These are phyloP conservation scores for Harpalus rufipes DNA, from an alignment of 2,888 invertebrate genomes.

Conservation along the genomic window DNA sequence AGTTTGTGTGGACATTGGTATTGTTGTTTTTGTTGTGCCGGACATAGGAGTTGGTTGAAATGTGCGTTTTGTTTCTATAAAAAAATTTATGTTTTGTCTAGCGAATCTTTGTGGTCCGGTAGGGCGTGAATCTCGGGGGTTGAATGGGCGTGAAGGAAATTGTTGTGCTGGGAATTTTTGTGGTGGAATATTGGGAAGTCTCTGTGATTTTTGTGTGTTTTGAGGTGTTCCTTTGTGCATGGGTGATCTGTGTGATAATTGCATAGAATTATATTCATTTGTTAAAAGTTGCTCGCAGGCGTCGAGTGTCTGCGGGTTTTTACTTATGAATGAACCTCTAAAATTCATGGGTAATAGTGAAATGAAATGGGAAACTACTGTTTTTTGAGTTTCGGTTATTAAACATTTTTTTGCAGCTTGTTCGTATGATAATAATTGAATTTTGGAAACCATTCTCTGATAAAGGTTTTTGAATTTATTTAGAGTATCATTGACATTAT, in stretches of 20 bases:
- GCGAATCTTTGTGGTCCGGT: not conserved
- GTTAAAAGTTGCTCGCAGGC: conserved; percentile 13
- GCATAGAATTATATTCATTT: not conserved
- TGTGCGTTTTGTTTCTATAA: conserved; percentile 15
- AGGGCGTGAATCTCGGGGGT: not conserved
- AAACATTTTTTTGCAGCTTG: not conserved
- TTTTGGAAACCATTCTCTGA: conserved; percentile 1
- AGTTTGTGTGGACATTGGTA: conserved; percentile 20
- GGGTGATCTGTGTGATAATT: too few relatives aligned
- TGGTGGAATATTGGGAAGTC: not conserved
- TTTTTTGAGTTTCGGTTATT: too few relatives aligned
- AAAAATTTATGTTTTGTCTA: not conserved
- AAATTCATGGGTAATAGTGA: conserved; percentile 10
- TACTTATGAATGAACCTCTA: conserved; percentile 13
- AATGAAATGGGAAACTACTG: not conserved
- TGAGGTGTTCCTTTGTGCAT: not conserved
- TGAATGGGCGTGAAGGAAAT: conserved; percentile 19
- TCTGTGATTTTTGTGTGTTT: conserved; percentile 12
- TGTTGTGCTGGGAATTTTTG: too few relatives aligned
- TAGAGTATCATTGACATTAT: too few relatives aligned
- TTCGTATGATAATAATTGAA: not conserved
- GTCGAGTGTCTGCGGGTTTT: conserved; percentile 6
- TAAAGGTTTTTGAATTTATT: too few relatives aligned
- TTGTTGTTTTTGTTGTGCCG: conserved; percentile 20
- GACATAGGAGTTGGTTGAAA: conserved; percentile 40